These are phyloP conservation scores for Hydrozoanthus tunicans DNA, from an alignment of 64 coral and sea anemone genomes.

Conservation along the genomic window DNA sequence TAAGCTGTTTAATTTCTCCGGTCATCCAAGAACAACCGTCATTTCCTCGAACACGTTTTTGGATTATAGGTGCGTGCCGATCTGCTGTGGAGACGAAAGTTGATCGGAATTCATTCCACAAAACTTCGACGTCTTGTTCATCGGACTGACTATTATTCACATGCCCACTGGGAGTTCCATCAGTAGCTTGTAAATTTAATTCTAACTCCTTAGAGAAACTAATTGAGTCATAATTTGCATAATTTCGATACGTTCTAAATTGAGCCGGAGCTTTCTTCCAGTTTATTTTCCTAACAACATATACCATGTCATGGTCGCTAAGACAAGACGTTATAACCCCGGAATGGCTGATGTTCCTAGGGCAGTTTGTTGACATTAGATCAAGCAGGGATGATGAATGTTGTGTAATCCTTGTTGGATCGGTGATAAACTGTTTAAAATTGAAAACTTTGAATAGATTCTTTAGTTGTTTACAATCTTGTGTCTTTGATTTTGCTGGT, in stretches of 20 bases:
- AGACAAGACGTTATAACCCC: conserved; percentile 20
- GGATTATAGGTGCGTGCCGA: neutral
- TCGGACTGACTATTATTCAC: conserved; percentile 28
- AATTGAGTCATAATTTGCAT: conserved; percentile 49
- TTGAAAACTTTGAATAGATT: conserved; percentile 17
- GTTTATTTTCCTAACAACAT: conserved; percentile 12
- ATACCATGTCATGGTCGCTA: conserved; percentile 8
- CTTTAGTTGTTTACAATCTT: conserved; percentile 41
- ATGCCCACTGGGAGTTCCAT: conserved; percentile 45
- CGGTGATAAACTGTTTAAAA: neutral
- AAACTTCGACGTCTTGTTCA: conserved; percentile 47
- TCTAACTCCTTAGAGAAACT: conserved; percentile 52
- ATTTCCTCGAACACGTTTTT: conserved; percentile 22
- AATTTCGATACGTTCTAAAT: conserved; percentile 45
- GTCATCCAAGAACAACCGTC: conserved; percentile 33
- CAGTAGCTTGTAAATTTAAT: conserved; percentile 53
- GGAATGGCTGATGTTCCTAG: neutral
- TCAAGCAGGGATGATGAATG: neutral
- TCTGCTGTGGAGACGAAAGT: conserved; percentile 31
- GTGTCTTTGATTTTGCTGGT: conserved; percentile 33
- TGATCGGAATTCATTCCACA: conserved; percentile 34
- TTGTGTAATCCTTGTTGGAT: conserved; percentile 1
- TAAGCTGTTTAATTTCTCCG: conserved; percentile 35
- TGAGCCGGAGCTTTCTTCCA: conserved; percentile 36
- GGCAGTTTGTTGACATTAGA: neutral